Conservation (phyloP, 2,888 invertebrate species). For the Orchestes rusci region DNA sequence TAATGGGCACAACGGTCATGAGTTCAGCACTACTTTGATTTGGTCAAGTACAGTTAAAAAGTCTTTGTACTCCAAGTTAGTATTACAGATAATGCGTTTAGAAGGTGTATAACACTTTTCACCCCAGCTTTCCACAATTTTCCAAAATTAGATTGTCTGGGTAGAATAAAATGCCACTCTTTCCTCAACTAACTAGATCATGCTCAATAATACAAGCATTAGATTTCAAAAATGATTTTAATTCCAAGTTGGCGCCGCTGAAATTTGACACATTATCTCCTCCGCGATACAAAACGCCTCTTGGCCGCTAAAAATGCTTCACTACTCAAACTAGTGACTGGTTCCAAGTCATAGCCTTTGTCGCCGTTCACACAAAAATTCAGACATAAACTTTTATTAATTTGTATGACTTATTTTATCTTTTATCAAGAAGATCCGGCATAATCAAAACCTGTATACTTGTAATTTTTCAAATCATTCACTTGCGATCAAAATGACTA, state of each 20-base stretch:
- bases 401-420: no score
- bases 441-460: conserved; percentile 25
- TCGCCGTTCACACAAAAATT: conserved; percentile 25
- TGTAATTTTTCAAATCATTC: no score
- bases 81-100: conserved; percentile 8
- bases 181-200: no score
- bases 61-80: no score
- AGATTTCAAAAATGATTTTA: no score
- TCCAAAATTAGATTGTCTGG: conserved; percentile 33
- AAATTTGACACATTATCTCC: conserved; percentile 27
- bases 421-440: no score
- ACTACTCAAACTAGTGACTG: conserved; percentile 24
- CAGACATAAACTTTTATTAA: no score
- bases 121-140: no score
- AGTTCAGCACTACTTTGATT: conserved; percentile 31
- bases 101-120: conserved; percentile 10
- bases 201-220: no score
- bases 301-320: no score
- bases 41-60: conserved; percentile 6
- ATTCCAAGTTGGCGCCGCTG: conserved; percentile 15
- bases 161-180: no score
- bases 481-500: no score
- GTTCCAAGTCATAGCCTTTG: conserved; percentile 27
- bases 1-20: conserved; percentile 29
- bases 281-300: conserved; percentile 22